phyloP scores from a whole-genome alignment of 2,797 vertebrate species.

The Rhinogobio ventralis region DNA sequence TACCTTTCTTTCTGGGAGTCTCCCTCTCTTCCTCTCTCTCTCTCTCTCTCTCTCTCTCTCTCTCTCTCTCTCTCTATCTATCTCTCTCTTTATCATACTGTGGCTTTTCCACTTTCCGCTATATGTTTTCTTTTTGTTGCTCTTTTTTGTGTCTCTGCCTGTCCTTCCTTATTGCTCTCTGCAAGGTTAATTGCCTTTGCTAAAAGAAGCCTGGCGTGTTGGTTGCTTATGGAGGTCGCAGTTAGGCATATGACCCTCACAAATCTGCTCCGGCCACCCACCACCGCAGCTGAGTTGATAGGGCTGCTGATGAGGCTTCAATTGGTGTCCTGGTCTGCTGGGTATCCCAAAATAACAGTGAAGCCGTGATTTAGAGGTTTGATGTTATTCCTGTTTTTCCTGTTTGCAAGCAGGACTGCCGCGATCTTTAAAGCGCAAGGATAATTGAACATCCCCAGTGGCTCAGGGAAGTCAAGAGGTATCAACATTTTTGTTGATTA shows the following conservation, averaged over 20 bases:
- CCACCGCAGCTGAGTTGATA: conserved; percentile 61
- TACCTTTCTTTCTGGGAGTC: conserved; percentile 46
- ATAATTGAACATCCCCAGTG: conserved; percentile 11
- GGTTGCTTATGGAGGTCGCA: conserved; percentile 70
- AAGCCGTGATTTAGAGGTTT: conserved; percentile 44
- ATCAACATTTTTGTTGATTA: neutral
- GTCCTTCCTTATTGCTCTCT: conserved; percentile 16
- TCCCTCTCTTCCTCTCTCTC: conserved; percentile 23
- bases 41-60: conserved; percentile 41
- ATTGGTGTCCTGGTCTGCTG: conserved; percentile 51
- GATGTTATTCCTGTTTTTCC: conserved; percentile 31
- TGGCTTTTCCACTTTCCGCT: neutral
- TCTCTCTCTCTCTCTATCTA: conserved; percentile 12
- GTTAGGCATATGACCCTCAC: conserved; percentile 67
- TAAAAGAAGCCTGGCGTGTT: conserved; percentile 70
- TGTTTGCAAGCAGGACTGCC: neutral
- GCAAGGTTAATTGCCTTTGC: conserved; percentile 77
- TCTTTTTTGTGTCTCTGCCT: conserved; percentile 29
- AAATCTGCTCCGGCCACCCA: conserved; percentile 68
- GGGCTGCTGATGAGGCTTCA: conserved; percentile 54
- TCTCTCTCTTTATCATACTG: conserved; percentile 34
- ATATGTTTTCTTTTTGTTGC: conserved; percentile 31
- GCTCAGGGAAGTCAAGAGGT: neutral
- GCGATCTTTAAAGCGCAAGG: neutral
- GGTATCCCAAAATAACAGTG: conserved; percentile 41